Evolutionary conservation across 2,888 invertebrate genomes (phyloP), one percentile per base, ranked within the genome.

Genomic region (Drosophila limbata): DNA sequence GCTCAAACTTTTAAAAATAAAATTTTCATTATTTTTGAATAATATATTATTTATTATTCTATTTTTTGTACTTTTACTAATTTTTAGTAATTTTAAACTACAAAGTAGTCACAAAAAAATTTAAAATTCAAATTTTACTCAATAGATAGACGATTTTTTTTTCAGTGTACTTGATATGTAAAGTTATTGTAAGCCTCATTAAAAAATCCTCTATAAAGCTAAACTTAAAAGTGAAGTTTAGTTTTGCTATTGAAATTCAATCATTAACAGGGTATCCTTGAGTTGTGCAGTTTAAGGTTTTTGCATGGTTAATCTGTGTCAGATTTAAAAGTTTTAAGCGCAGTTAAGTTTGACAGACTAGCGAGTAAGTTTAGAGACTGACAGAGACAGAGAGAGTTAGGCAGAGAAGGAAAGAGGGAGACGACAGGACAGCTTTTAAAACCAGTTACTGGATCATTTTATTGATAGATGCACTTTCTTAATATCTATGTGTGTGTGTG

Each of bases 371-470:
- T 13, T 28, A 40, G 17, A 31, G 5, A 47, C 1, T 25, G 11
- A 47, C 8, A 21, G 28, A 45, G 11, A 51, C 25, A 17, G 11
- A 21, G 33, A 60, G 3, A 15, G 50, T n/a, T n/a, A n/a, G n/a
- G n/a, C n/a, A 8, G 9, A 35, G 17, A 56, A 19, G 10, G 13
- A 9, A n/a, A 28, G 17, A 37, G 11, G 3, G 21, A 5, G 17
- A 40, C 31, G 17, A 40, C 31, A 61, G 47, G 25, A 28, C 10
- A 64, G 56, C 39, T 56, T 48, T 47, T 13, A 55, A 47, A 60
- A 61, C 66, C 61, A 67, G 66, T 67, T 61, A 40, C 53, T 61
- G 61, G 47, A 67, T 67, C 66, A 61, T 44, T 66, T 60, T 66
- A 60, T 66, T 60, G 66, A 59, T 60, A 60, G 37, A 33, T 53